Conservation (phyloP, 2,888 invertebrate genomes). For the Thelaira solivaga region DNA sequence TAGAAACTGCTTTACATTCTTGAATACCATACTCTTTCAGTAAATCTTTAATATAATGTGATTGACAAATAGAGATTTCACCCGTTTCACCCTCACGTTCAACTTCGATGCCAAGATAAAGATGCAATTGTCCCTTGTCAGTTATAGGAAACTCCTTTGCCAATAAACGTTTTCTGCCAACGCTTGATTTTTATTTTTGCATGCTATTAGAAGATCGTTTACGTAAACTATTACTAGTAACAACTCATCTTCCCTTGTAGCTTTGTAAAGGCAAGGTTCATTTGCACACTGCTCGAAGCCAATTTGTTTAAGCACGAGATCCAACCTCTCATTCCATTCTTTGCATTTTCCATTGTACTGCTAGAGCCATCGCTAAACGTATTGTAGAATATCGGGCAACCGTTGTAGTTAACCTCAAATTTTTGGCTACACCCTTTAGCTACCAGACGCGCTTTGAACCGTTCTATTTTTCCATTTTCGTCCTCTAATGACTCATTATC, state of each 20-base stretch:
- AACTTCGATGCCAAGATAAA: neutral
- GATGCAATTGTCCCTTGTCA: neutral
- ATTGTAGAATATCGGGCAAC: neutral
- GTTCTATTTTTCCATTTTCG: constrained; percentile 2
- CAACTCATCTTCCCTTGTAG: neutral
- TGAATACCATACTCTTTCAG: too few relatives aligned
- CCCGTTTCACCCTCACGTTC: neutral
- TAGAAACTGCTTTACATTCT: too few relatives aligned
- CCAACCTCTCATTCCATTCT: neutral
- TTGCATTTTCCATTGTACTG: neutral
- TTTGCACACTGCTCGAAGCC: constrained; percentile 32
- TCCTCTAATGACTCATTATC: constrained; percentile 6
- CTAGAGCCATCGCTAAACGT: neutral
- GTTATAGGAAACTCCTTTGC: neutral
- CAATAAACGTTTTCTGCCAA: too few relatives aligned
- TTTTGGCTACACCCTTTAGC: constrained; percentile 29
- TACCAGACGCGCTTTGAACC: constrained; percentile 17
- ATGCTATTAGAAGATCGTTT: too few relatives aligned
- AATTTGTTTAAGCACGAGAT: neutral
- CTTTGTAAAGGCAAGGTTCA: constrained; percentile 55
- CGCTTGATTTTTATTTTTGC: too few relatives aligned
- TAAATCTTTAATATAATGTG: too few relatives aligned
- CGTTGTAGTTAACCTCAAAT: constrained; percentile 6
- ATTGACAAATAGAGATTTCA: neutral
- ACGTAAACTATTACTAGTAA: too few relatives aligned